Conservation (phyloP, 2,113 vertebrate genomes). For the Buteo buteo region DNA sequence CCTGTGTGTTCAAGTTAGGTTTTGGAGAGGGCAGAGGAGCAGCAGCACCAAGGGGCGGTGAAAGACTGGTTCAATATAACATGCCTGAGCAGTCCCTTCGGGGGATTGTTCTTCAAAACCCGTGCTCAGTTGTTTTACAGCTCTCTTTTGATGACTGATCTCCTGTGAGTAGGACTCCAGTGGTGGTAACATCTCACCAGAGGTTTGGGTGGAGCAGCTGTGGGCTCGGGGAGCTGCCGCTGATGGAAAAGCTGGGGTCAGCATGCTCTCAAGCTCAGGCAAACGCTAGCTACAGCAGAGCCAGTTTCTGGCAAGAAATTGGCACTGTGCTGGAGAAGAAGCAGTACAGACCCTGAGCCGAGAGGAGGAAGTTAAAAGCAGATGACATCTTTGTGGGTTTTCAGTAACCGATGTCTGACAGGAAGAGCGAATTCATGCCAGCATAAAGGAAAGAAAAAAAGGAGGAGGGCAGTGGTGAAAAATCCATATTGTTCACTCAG, state of each 20-base stretch:
- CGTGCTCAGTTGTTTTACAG: neutral
- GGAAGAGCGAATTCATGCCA: conserved; percentile 16
- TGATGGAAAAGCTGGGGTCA: neutral
- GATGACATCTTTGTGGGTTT: conserved; percentile 59
- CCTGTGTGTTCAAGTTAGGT: neutral
- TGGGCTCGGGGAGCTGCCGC: neutral
- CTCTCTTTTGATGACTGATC: neutral
- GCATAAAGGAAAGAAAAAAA: neutral
- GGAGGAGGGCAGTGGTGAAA: neutral
- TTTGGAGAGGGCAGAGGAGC: neutral
- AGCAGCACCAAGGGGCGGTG: neutral
- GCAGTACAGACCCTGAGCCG: neutral
- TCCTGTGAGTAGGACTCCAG: neutral
- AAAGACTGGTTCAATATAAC: neutral
- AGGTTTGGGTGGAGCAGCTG: neutral
- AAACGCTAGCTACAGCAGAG: neutral
- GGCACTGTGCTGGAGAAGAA: neutral
- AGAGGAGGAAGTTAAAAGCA: conserved; percentile 57
- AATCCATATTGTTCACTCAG: conserved; percentile 34
- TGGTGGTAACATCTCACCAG: neutral
- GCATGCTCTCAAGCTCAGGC: neutral
- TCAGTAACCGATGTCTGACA: conserved; percentile 43
- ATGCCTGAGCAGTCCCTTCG: neutral
- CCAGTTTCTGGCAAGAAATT: neutral
- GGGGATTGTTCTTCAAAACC: neutral